Conservation (phyloP, 2,113 vertebrate species). For the Channa maculata region DNA sequence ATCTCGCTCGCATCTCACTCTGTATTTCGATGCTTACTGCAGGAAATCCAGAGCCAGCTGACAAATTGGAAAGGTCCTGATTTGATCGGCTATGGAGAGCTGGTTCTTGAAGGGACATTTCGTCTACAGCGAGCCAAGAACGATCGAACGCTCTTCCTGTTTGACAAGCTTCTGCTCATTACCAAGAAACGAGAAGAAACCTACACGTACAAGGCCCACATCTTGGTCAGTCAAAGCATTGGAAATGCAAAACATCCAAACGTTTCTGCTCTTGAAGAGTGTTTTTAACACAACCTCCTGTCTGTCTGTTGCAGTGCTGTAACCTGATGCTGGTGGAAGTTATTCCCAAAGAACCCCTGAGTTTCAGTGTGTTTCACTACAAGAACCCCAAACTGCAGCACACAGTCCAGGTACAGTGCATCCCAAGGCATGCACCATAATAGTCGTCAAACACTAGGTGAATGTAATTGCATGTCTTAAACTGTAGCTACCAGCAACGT, state of each 20-base stretch:
- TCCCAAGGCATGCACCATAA: background rate
- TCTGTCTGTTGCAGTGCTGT: slow-evolving; percentile 87
- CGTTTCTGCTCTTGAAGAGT: background rate
- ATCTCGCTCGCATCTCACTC: background rate
- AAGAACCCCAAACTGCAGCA: slow-evolving; percentile 99
- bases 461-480: slow-evolving; percentile 37
- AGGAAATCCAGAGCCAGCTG: slow-evolving; percentile 98
- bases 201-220: slow-evolving; percentile 96
- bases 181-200: slow-evolving; percentile 97
- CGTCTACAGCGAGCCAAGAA: slow-evolving; percentile 97
- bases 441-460: slow-evolving; percentile 12
- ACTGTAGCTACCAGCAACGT: slow-evolving; percentile 34
- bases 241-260: background rate
- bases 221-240: slow-evolving; percentile 86
- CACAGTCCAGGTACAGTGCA: slow-evolving; percentile 93
- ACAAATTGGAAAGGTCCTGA: slow-evolving; percentile 99
- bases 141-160: slow-evolving; percentile 95
- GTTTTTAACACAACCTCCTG: background rate
- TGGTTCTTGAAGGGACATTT: slow-evolving; percentile 97
- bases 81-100: slow-evolving; percentile 94
- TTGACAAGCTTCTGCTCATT: slow-evolving; percentile 95
- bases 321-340: slow-evolving; percentile 99
- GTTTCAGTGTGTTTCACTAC: slow-evolving; percentile 98
- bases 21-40: slow-evolving; percentile 21
- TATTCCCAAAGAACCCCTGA: slow-evolving; percentile 96